Evolutionary conservation across 2,797 vertebrate genomes (phyloP), one percentile per base, ranked within the genome.

Genomic region (Sus cebifrons): DNA sequence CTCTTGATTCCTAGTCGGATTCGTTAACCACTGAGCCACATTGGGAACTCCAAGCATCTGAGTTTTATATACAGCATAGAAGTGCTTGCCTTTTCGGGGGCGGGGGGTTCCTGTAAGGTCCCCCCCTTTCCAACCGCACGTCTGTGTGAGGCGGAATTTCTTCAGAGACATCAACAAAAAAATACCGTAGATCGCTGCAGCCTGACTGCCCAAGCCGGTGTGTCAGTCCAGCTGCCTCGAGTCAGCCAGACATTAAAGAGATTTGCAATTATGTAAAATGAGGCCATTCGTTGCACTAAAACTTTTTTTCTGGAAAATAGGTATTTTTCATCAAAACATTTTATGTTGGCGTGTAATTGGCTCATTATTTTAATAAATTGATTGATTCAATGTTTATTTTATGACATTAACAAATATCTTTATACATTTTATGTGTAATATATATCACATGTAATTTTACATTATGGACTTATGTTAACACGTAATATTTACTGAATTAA

Each of bases 401-500:
- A 52, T 87, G 64, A 54, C 54, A 56, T 68, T 58, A 92, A 44
- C 27, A 90, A 27, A 58, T 58, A 68, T 13, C 64, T 40, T 29
- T 29, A 65, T 44, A 27, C 68, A 71, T 68, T 86, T 89, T 75
- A n/a, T n/a, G 88, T 58, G 23, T 79, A 52, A 36, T 40, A 2
- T 23, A 5, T 15, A 13, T 64, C 40, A 12, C 25, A 56, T 54
- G 18, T 60, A 86, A 60, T 89, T 44, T 71, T 78, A 32, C 60
- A n/a, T 91, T 32, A 17, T 88, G 70, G 70, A 86, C 13, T 79
- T 17, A 23, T 67, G 71, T 77, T 70, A 88, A 81, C 74, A 89
- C 74, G 78, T 58, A 73, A 78, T 79, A 84, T 68, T 93, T 84
- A 94, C 56, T 27, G 14, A 60, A 23, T 32, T 64, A 58, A 86